Evolutionary conservation across 1,140 invertebrate species (phyloP).

Genomic region (Drosophila tani): DNA sequence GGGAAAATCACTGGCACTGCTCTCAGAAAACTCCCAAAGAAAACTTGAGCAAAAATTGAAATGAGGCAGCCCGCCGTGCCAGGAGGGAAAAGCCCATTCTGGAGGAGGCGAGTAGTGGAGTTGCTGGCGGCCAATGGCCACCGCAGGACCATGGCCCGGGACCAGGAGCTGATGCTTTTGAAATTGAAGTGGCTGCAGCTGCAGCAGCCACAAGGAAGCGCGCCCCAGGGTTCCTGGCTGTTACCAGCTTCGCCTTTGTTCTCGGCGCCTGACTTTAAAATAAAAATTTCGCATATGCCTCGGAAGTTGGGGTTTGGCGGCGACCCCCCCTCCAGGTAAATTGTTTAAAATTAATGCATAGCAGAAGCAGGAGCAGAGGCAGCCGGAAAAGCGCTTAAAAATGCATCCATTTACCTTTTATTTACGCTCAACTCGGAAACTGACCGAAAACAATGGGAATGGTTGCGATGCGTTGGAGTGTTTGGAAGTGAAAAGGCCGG

Average conservation of each 20-base stretch:
- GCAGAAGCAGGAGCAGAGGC: conserved; percentile 27
- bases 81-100: conserved; percentile 47
- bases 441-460: conserved; percentile 58
- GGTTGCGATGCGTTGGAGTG: conserved; percentile 23
- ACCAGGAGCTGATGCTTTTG: conserved; percentile 60
- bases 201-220: conserved; percentile 31
- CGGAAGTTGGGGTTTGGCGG: too few species aligned
- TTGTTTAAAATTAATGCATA: conserved; percentile 73
- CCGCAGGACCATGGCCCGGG: conserved; percentile 36
- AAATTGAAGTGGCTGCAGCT: conserved; percentile 72
- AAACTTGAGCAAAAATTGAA: conserved; percentile 57
- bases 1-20: conserved; percentile 32
- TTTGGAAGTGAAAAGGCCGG: conserved; percentile 37
- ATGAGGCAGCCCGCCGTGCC: conserved; percentile 32
- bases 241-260: conserved; percentile 19
- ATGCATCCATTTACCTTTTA: conserved; percentile 69
- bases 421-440: conserved; percentile 33
- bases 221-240: conserved; percentile 5
- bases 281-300: conserved; percentile 44
- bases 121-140: conserved; percentile 41
- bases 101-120: conserved; percentile 9
- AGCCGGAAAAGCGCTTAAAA: conserved; percentile 62
- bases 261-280: conserved; percentile 59
- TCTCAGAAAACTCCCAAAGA: conserved; percentile 52
- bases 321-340: conserved; percentile 51